phyloP scores from a whole-genome alignment of 2,888 invertebrate genomes.

The Diadromus collaris region DNA sequence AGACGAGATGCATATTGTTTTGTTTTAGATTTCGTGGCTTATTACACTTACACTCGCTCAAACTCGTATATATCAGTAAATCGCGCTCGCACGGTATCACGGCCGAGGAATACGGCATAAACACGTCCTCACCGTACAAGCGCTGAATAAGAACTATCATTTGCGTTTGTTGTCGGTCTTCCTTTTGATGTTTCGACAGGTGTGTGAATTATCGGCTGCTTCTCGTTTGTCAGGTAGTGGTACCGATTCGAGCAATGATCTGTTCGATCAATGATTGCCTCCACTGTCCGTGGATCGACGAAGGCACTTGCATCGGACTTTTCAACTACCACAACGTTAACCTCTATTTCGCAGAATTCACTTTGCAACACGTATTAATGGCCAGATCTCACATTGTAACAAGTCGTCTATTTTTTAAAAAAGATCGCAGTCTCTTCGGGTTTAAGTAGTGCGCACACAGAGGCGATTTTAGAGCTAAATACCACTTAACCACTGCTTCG shows the following conservation, averaged over 20 bases:
- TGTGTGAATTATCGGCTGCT: constrained; percentile 1
- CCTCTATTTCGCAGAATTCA: constrained; percentile 11
- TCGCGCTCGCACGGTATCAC: background rate
- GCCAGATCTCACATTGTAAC: background rate
- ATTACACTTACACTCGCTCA: background rate
- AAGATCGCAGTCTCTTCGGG: too few relatives aligned
- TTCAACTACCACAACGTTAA: background rate
- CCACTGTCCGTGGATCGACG: background rate
- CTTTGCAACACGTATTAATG: too few relatives aligned
- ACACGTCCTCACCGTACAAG: constrained; percentile 1
- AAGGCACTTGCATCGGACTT: constrained; percentile 1
- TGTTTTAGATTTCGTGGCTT: background rate
- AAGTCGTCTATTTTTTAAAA: too few relatives aligned
- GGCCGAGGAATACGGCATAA: background rate
- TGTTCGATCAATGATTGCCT: background rate
- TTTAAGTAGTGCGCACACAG: too few relatives aligned
- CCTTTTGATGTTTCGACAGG: constrained; percentile 27
- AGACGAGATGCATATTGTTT: background rate
- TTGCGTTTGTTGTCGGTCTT: constrained; percentile 9
- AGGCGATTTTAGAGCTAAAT: too few relatives aligned
- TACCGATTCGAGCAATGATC: constrained; percentile 9
- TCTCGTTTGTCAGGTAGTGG: background rate
- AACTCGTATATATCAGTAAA: background rate
- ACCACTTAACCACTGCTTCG: too few relatives aligned
- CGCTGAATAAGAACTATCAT: background rate